Evolutionary conservation across 2,797 vertebrate genomes (phyloP).

Genomic region (Thaleichthys pacificus): DNA sequence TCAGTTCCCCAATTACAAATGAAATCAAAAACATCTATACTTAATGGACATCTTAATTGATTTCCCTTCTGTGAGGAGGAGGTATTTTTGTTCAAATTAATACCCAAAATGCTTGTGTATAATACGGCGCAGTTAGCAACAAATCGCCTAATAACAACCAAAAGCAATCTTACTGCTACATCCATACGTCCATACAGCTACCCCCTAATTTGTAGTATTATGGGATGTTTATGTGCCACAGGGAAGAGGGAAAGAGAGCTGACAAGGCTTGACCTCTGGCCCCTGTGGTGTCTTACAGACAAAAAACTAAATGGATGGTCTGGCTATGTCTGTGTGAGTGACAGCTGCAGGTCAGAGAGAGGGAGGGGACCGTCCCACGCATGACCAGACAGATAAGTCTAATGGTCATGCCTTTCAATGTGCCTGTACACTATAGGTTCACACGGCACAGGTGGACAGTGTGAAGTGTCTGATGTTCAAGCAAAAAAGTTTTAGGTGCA

Average conservation of each 20-base stretch:
- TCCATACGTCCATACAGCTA: background rate
- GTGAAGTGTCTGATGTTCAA: background rate
- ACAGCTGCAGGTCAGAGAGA: constrained; percentile 61
- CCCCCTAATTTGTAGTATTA: constrained; percentile 39
- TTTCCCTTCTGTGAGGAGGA: constrained; percentile 59
- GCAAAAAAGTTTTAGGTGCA: background rate
- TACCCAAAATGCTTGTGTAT: constrained; percentile 54
- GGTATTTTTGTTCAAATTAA: constrained; percentile 57
- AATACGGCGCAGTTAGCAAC: constrained; percentile 58
- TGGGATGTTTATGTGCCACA: constrained; percentile 29
- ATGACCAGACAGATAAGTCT: constrained; percentile 51
- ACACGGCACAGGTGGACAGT: too few species aligned
- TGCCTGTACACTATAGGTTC: too few species aligned
- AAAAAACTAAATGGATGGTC: constrained; percentile 48
- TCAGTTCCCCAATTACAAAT: constrained; percentile 36
- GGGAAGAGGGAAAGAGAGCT: constrained; percentile 26
- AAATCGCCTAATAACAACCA: constrained; percentile 39
- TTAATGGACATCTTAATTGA: constrained; percentile 66
- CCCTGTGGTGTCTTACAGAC: constrained; percentile 29
- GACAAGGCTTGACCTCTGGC: constrained; percentile 54
- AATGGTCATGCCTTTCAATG: too few species aligned
- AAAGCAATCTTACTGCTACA: constrained; percentile 34
- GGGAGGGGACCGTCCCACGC: constrained; percentile 56
- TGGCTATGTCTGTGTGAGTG: constrained; percentile 61
- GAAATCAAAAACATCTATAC: constrained; percentile 43